A percentile compares a stretch with the other conserved stretches of the same genome.
These are phyloP conservation scores for Cataglyphis livida DNA, from an alignment of 2,888 invertebrate species.

Conservation along the genomic window DNA sequence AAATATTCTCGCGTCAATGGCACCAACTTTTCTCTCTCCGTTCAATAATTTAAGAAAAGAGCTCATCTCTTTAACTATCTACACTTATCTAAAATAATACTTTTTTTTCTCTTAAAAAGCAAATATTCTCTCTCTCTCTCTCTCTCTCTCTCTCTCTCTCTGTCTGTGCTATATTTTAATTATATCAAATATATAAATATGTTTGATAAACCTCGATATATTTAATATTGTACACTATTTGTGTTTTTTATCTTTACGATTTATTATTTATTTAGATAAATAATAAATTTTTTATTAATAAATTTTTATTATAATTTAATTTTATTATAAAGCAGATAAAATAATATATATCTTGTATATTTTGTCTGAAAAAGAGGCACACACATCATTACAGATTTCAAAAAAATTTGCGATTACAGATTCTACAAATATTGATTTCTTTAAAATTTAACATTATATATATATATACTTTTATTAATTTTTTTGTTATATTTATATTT, in stretches of 20 bases:
- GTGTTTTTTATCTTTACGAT: neutral
- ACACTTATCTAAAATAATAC: neutral
- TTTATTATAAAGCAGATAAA: neutral
- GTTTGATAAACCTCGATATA: constrained; percentile 13
- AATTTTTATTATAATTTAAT: neutral
- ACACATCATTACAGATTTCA: neutral
- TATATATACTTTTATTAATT: too few relatives aligned
- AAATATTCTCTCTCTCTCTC: neutral
- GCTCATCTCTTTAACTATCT: neutral
- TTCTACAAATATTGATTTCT: neutral
- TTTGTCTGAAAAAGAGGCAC: too few relatives aligned
- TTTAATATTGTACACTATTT: neutral
- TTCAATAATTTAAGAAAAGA: neutral
- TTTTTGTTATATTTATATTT: neutral
- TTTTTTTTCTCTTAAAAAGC: neutral
- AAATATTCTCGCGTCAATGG: constrained; percentile 37
- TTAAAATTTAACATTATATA: too few relatives aligned
- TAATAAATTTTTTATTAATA: too few relatives aligned
- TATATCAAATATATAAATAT: constrained; percentile 4
- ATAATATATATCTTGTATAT: neutral
- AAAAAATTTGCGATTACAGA: neutral
- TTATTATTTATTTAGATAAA: neutral
- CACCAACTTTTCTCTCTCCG: constrained; percentile 23
- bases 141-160: neutral
- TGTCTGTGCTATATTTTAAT: neutral